Base-by-base conservation (phyloP, 2,113 vertebrate species). In the Protomyctophum bolini region DNA sequence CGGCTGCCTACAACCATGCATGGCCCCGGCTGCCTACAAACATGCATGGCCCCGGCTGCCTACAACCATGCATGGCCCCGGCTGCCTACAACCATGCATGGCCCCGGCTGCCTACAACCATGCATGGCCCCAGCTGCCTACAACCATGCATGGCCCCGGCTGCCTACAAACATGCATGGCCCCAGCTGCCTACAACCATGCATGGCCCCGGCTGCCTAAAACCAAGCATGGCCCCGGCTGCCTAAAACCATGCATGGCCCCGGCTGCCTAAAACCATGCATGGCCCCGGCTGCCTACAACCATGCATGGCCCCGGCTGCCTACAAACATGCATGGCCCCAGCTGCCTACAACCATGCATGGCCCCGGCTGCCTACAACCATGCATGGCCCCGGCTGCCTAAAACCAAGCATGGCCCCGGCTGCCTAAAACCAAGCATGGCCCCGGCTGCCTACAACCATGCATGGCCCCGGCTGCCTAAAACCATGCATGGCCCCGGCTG, bases 71-170 rank as follows among this genome's bases (percentile, higher is more conserved):
- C 21, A 21, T 21, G 21, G 21, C 21, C 21, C 21, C 1, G 21
- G 54, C 57, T 66, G 61, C 82, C 63, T 70, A 87, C 80, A 85
- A 83, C 68, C n/a, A n/a, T 21, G 21, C 21, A 21, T 21, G 21
- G 21, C 21, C 21, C 21, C 1, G 21, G 54, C 57, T 66, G 61
- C 82, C 63, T 70, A 87, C 80, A 85, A 83, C 68, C n/a, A n/a
- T 21, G 21, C 21, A 21, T 21, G 21, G 21, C 21, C 21, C 21
- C 1, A 2, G 54, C 57, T 66, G 61, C 82, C 63, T 70, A 87
- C 80, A 85, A 83, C 68, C n/a, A n/a, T 21, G 21, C 21, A 21
- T 21, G 21, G 21, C 21, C 21, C 21, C 1, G 21, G 54, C 57
- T 66, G 61, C 82, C 63, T 70, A 87, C 80, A 85, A 83, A n/a